phyloP scores from a whole-genome alignment of 2,797 vertebrate species.

The Octomys mimax region DNA sequence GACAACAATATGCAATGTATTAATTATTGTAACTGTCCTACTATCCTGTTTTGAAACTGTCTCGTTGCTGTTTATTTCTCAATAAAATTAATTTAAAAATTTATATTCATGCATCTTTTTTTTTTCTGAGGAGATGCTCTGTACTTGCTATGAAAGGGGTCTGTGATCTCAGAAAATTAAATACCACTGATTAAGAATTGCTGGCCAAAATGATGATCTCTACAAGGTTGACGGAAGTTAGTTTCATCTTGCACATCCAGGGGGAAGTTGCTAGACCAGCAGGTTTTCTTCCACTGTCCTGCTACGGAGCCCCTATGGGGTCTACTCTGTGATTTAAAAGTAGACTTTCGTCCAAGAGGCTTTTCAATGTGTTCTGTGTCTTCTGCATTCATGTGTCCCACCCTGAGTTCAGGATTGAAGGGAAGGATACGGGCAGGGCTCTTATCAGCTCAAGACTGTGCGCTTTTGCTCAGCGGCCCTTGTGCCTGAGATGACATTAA shows the following conservation, averaged over 20 bases:
- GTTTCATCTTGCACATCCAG: background rate
- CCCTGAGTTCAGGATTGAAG: background rate
- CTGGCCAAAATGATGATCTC: background rate
- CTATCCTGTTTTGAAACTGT: too few species aligned
- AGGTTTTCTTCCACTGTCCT: background rate
- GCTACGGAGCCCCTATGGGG: background rate
- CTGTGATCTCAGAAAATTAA: slow-evolving; percentile 19
- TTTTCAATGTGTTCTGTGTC: background rate
- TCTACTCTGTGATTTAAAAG: background rate
- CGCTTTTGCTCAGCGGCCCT: background rate
- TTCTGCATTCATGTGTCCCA: too few species aligned
- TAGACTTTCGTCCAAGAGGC: background rate
- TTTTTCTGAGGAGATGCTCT: background rate
- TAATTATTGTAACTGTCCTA: too few species aligned
- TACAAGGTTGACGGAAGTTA: background rate
- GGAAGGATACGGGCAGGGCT: background rate
- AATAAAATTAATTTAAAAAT: background rate
- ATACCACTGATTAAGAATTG: background rate
- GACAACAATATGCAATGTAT: too few species aligned
- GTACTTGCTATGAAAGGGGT: background rate
- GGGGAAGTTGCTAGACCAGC: background rate
- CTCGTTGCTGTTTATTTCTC: too few species aligned
- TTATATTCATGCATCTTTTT: background rate
- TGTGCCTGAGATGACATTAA: background rate
- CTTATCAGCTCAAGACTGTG: background rate